phyloP scores from a whole-genome alignment of 2,113 vertebrate genomes.

The Danionella cerebrum region DNA sequence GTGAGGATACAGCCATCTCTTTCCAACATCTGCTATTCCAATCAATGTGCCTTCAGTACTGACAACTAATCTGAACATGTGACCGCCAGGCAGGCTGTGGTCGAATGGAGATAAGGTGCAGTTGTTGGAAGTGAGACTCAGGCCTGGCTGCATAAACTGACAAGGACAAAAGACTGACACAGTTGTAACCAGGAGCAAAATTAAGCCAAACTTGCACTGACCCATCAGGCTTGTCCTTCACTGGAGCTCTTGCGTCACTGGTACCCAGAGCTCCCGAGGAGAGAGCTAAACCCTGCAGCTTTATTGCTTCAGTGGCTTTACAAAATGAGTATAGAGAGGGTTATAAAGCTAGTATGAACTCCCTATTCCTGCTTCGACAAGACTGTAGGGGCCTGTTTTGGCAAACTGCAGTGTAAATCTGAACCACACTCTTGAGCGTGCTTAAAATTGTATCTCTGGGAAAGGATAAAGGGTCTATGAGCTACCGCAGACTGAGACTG shows the following conservation, averaged over 20 bases:
- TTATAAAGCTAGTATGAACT: conserved; percentile 23
- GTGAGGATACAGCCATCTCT: conserved; percentile 14
- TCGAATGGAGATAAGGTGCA: conserved; percentile 20
- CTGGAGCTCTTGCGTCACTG: not conserved
- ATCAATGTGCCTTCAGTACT: conserved; percentile 20
- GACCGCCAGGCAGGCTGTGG: conserved; percentile 2
- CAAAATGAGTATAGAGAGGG: conserved; percentile 13
- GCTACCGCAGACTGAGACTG: not conserved
- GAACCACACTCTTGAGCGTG: conserved; percentile 1
- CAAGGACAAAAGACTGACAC: not conserved
- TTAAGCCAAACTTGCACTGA: not conserved
- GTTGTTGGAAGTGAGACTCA: conserved; percentile 24
- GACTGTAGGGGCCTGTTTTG: conserved; percentile 18
- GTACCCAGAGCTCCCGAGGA: conserved; percentile 4
- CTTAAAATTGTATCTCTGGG: not conserved
- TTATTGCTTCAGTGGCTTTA: conserved; percentile 17
- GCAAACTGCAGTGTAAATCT: not conserved
- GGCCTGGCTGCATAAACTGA: conserved; percentile 13
- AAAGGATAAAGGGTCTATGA: not conserved
- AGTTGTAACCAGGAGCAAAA: not conserved
- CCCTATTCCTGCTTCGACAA: conserved; percentile 25
- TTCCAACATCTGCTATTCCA: conserved; percentile 5
- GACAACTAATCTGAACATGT: conserved; percentile 24
- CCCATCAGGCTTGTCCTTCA: not conserved
- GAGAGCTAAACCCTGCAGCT: not conserved